phyloP scores from a whole-genome alignment of 2,888 invertebrate species.

The Synanthedon vespiformis region DNA sequence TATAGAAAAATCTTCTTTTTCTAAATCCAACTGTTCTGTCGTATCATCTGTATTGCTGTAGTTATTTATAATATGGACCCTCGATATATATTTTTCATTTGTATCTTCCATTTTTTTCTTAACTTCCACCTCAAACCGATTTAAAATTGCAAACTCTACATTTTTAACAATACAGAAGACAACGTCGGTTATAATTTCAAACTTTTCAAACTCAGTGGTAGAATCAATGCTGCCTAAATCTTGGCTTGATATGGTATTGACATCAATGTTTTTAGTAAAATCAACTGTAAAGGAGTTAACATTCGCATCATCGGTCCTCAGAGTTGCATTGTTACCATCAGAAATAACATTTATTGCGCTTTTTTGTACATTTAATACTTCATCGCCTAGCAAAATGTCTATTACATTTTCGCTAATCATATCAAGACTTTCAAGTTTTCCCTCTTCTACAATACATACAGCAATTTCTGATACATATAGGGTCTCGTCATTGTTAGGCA shows the following conservation, averaged over 20 bases:
- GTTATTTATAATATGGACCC: background rate
- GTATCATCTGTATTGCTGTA: background rate
- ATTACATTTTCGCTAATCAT: too few species aligned
- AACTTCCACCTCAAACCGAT: background rate
- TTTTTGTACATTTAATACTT: too few species aligned
- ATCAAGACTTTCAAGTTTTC: too few species aligned
- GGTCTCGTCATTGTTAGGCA: too few species aligned
- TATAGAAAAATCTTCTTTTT: constrained; percentile 38
- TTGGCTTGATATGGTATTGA: constrained; percentile 19
- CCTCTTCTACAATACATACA: too few species aligned
- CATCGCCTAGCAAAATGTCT: too few species aligned
- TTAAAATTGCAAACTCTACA: constrained; percentile 20
- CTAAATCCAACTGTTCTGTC: background rate
- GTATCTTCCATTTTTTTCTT: background rate
- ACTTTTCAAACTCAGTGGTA: constrained; percentile 53
- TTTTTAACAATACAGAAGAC: constrained; percentile 29
- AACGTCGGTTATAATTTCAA: constrained; percentile 43
- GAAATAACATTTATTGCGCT: too few species aligned
- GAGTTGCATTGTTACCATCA: too few species aligned
- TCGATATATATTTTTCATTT: constrained; percentile 1
- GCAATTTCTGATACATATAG: too few species aligned
- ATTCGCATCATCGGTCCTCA: too few species aligned
- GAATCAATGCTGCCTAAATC: constrained; percentile 45
- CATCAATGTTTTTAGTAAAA: background rate
- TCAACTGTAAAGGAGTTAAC: too few species aligned